These are phyloP conservation scores for Aurelia aurita complex sp. Pacific DNA, from an alignment of 30 jellyfish, hydroid and myxozoan species.

Conservation along the genomic window DNA sequence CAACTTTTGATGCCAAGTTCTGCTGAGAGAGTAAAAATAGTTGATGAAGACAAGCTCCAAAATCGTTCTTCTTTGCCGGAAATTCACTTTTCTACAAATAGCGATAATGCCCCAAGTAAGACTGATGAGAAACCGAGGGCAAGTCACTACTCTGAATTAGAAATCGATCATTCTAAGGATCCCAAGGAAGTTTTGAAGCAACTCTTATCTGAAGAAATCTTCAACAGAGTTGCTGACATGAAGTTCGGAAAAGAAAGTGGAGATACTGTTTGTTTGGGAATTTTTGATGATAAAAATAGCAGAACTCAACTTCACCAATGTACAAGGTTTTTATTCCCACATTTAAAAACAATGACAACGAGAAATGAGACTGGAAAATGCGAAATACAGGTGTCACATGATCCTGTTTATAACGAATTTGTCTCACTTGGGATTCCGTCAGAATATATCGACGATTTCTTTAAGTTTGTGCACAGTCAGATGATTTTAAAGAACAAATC, in stretches of 20 bases:
- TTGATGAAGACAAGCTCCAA: too few relatives aligned
- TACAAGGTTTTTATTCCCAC: constrained; percentile 64
- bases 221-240: background rate
- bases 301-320: constrained; percentile 55
- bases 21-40: too few relatives aligned
- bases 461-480: constrained; percentile 70
- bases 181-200: background rate
- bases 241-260: background rate
- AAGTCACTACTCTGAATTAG: too few relatives aligned
- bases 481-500: constrained; percentile 5
- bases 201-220: background rate
- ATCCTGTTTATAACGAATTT: constrained; percentile 26
- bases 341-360: constrained; percentile 20
- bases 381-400: constrained; percentile 5
- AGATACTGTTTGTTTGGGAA: constrained; percentile 8
- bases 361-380: constrained; percentile 14
- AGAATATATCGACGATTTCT: constrained; percentile 22
- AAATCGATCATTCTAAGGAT: background rate
- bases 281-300: constrained; percentile 21
- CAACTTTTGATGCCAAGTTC: too few relatives aligned
- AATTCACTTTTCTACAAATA: too few relatives aligned
- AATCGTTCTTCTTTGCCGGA: too few relatives aligned
- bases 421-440: constrained; percentile 5
- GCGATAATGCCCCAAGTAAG: too few relatives aligned
- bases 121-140: too few relatives aligned